Base-by-base conservation (phyloP, 37 sponge, comb jelly and placozoan species). In the Tethya wilhelma region DNA sequence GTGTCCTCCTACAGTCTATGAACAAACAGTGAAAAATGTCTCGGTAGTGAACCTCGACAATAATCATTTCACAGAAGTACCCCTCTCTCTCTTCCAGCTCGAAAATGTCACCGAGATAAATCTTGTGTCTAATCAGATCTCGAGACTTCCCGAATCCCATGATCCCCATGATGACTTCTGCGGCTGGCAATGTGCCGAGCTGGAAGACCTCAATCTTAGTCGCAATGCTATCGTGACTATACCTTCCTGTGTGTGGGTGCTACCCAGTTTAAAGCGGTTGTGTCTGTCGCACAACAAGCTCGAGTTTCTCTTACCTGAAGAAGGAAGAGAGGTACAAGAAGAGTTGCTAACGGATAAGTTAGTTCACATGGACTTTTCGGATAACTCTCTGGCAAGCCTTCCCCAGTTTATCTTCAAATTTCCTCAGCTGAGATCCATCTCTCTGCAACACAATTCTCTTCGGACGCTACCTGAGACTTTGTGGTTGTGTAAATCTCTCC, bases 391-490 rank as follows among this genome's bases (percentile, higher is more conserved):
- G 38, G 42, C 44, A 2, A 42, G n/a, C 6, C 43, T 58, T 25
- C 64, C 86, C 14, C 41, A 73, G 7, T 91, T 91, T 40, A 56
- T 86, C 22, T 86, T 91, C 32, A 59, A 73, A 17, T 44, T 91
- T 64, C 69, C 79, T 1, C 38, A 38, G 1, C 33, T 91, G 17
- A 67, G 32, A 22, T 58, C 28, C 4, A 14, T 82, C 4, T 43
- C 57, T 44, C 56, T 86, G 4, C 58, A 77, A 29, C 29, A 40
- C 31, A 91, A 91, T 44, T 20, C 1, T 26, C 79, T 91, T 0
- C 30, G 20, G n/a, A 29, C 59, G 8, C 68, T 91, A 2, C 87
- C 91, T 4, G 75, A 72, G 4, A 55, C 59, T 1, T 0, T 91
- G 19, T 91, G 91, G 91, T 8, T 26, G 22, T 74, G 84, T 40